These are phyloP conservation scores for Lymantria dispar DNA, from an alignment of 2,888 invertebrate genomes.

Conservation along the genomic window DNA sequence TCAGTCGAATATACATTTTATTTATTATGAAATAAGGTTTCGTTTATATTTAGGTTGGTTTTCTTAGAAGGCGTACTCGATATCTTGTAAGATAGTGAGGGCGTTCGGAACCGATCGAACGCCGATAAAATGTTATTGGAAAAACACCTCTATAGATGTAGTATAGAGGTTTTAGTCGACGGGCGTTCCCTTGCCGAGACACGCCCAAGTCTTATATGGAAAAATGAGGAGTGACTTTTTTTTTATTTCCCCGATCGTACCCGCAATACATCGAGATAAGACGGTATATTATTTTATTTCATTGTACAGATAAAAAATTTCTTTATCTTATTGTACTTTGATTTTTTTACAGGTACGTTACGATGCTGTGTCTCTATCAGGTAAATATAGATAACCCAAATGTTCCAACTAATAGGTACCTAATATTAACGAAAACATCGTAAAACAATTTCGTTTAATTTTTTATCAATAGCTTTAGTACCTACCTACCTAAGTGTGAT, in stretches of 20 bases:
- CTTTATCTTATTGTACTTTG: conserved; percentile 35
- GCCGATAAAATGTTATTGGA: conserved; percentile 73
- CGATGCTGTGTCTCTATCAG: conserved; percentile 66
- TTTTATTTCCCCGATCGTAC: conserved; percentile 57
- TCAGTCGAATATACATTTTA: conserved; percentile 49
- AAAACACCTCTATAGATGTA: conserved; percentile 72
- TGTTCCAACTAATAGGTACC: conserved; percentile 15
- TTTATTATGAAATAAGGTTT: conserved; percentile 42
- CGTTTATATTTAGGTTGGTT: conserved; percentile 41
- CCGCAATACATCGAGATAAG: conserved; percentile 50
- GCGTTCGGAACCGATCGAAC: conserved; percentile 79
- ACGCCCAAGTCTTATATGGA: conserved; percentile 77
- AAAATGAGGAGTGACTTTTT: conserved; percentile 66
- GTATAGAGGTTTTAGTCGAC: conserved; percentile 59
- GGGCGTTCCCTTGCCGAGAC: conserved; percentile 66
- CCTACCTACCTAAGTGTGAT: not conserved
- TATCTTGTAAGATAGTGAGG: conserved; percentile 81
- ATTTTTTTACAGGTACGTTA: conserved; percentile 64
- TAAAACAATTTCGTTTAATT: not conserved
- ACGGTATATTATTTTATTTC: conserved; percentile 52
- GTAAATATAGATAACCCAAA: conserved; percentile 49
- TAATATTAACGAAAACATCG: conserved; percentile 11
- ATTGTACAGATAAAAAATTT: conserved; percentile 41
- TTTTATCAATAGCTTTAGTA: not conserved
- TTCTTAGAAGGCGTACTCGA: conserved; percentile 79